A percentile compares a stretch with the other conserved stretches of the same genome.
These are phyloP conservation scores for Drosophila percnosoma DNA, from an alignment of 2,888 invertebrate genomes.

Conservation along the genomic window DNA sequence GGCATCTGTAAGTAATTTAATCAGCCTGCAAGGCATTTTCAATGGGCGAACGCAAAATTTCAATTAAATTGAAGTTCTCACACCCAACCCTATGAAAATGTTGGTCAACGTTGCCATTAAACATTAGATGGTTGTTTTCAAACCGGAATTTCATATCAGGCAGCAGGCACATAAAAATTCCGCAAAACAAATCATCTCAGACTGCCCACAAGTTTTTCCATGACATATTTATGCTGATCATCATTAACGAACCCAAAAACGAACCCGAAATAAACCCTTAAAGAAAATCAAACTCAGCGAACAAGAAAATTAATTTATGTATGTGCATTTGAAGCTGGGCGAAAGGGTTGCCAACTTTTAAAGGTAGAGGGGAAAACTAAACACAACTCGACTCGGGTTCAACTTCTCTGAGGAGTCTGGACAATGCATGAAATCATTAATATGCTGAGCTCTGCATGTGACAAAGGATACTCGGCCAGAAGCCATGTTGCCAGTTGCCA, in stretches of 20 bases:
- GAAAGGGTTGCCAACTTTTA: constrained; percentile 43
- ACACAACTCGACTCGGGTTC: constrained; percentile 24
- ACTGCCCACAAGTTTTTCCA: constrained; percentile 48
- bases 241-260: constrained; percentile 63
- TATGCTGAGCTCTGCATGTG: constrained; percentile 79
- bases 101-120: constrained; percentile 23
- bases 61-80: constrained; percentile 38
- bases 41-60: constrained; percentile 21
- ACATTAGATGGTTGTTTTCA: constrained; percentile 26
- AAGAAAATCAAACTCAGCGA: constrained; percentile 70
- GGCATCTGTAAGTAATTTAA: constrained; percentile 79
- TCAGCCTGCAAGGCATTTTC: constrained; percentile 35
- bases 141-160: constrained; percentile 65
- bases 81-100: constrained; percentile 9
- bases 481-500: constrained; percentile 1
- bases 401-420: constrained; percentile 37
- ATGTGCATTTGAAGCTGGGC: constrained; percentile 56
- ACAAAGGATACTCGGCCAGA: constrained; percentile 66
- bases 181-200: constrained; percentile 37
- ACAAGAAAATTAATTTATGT: constrained; percentile 81
- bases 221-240: constrained; percentile 68
- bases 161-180: constrained; percentile 43
- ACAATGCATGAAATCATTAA: constrained; percentile 66
- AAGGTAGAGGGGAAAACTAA: constrained; percentile 46
- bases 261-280: constrained; percentile 32